Evolutionary conservation across 2,797 vertebrate genomes (phyloP).

Genomic region (Octomys mimax): DNA sequence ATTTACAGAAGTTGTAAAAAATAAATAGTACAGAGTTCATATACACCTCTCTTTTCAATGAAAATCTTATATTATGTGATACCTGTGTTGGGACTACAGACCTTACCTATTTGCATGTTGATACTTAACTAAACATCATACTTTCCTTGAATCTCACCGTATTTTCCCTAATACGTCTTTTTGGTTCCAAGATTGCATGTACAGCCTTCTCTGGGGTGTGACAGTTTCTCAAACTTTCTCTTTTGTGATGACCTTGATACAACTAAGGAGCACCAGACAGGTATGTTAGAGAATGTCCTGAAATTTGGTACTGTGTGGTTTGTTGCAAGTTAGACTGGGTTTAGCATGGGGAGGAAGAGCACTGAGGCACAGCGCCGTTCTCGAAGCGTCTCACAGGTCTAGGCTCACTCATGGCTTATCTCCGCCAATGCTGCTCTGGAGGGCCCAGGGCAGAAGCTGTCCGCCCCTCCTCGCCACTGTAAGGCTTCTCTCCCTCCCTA

Average conservation of each 20-base stretch:
- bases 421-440: neutral
- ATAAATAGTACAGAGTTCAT: neutral
- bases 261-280: neutral
- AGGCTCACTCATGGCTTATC: neutral
- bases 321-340: neutral
- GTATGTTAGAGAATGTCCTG: neutral
- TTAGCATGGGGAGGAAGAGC: neutral
- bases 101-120: rapidly evolving
- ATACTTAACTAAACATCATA: neutral
- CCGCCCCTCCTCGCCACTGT: neutral
- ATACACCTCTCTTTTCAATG: neutral
- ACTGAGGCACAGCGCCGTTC: neutral
- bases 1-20: neutral
- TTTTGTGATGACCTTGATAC: neutral
- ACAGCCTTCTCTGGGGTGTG: neutral
- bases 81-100: neutral
- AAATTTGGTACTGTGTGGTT: neutral
- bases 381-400: neutral
- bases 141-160: neutral
- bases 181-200: neutral
- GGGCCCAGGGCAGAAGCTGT: neutral
- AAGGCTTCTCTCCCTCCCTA: neutral
- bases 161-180: neutral
- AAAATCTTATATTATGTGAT: neutral
- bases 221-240: neutral